These are phyloP conservation scores for Vulpes ferrilata DNA, from an alignment of 2,113 vertebrate genomes.

Conservation along the genomic window DNA sequence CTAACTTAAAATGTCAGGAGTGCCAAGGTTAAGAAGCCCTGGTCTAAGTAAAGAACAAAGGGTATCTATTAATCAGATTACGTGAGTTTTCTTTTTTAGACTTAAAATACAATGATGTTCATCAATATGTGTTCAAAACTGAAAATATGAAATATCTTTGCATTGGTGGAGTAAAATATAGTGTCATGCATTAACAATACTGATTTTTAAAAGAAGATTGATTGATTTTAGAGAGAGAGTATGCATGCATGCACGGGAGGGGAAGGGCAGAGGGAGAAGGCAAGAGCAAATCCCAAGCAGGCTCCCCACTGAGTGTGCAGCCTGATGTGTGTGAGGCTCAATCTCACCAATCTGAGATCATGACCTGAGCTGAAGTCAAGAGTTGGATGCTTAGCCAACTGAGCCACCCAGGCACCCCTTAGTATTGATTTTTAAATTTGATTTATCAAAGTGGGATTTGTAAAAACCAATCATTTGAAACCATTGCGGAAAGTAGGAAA, in stretches of 20 bases:
- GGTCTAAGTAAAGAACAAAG: constrained; percentile 28
- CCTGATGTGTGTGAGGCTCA: not conserved
- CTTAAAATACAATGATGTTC: not conserved
- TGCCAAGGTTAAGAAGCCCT: not conserved
- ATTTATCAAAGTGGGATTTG: not conserved
- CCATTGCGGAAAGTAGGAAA: not conserved
- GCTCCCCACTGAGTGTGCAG: not conserved
- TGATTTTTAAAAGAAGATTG: not conserved
- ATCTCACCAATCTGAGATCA: not conserved
- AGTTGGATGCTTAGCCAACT: not conserved
- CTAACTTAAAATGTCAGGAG: not conserved
- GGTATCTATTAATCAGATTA: not conserved
- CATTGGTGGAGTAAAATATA: not conserved
- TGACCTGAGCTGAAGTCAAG: not conserved
- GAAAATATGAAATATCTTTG: constrained; percentile 17
- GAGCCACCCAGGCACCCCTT: too few species aligned
- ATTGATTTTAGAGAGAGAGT: not conserved
- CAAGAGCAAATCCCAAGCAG: not conserved
- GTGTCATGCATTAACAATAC: not conserved
- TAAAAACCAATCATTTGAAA: not conserved
- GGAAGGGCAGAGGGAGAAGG: not conserved
- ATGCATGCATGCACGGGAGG: too few species aligned
- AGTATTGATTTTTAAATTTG: constrained; percentile 4
- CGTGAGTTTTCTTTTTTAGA: constrained; percentile 6
- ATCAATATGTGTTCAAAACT: constrained; percentile 14